Evolutionary conservation across 1,140 invertebrate species (phyloP), one percentile per base, ranked within the genome.

Genomic region (Lordiphosa collinella): DNA sequence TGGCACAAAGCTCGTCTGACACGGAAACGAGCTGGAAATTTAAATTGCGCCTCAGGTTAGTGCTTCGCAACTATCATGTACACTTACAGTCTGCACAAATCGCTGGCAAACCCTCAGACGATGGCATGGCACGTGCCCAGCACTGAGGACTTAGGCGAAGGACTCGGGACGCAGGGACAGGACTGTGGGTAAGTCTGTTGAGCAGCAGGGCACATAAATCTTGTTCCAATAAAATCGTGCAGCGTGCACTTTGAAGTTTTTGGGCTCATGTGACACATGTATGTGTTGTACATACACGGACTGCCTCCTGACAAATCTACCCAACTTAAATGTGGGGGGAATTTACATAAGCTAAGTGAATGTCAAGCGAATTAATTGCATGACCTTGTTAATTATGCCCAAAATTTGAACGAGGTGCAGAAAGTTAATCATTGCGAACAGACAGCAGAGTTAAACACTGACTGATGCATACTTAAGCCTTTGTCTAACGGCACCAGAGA

Each of bases 181-280:
- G 18, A 22, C 18, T 22, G 12, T 38, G 36, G 12, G 41, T 44
- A 44, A 44, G 41, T 29, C 41, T 29, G 25, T 44, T 44, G 29
- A 44, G 22, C 41, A 13, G 41, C 41, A 29, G 25, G 25, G 41
- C 22, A 22, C 41, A 44, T 44, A 44, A 44, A 44, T 44, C 41
- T 44, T 44, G 22, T 44, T 44, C 41, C 41, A 44, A 44, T 44
- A 44, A 44, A 44, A 44, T 44, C 41, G 41, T 44, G 41, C 41
- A 44, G 41, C 41, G 41, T 44, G 41, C 41, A 44, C 41, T 44
- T 44, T 44, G 22, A 44, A 44, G 41, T 44, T 12, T 12, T 44
- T 44, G 7, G 25, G 25, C 25, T 29, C 25, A 29, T 44, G 41
- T 44, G 41, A 44, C 41, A 44, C 41, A 44, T 44, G 41, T 44